Base-by-base conservation (phyloP, 2,797 vertebrate genomes). In the Leptodactylus fallax region DNA sequence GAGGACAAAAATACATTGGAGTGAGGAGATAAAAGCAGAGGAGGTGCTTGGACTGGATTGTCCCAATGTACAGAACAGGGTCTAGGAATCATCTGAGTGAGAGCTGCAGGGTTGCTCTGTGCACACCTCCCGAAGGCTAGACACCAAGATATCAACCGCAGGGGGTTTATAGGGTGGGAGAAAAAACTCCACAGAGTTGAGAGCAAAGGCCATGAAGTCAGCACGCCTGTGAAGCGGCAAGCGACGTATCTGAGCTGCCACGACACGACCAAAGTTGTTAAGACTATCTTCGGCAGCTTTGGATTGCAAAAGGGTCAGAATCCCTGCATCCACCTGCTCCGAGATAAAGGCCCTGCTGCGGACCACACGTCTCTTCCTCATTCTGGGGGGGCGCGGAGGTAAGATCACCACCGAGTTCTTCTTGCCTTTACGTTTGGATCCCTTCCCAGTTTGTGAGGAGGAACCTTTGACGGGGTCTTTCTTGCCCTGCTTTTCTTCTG, bases 351-450 rank as follows among this genome's bases (percentile, higher is more conserved):
- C 74, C 49, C 74, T 53, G 21, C 74, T 77, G n/a, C 74, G 74
- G 21, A 77, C 74, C 49, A 77, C 74, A 0, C 74, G 74, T 23
- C 74, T 77, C 74, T 77, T 77, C 49, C 74, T 51, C 74, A 77
- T 53, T 16, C 49, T 77, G 19, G 74, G 74, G 21, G 74, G 74
- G 23, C 47, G 74, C 6, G 74, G 74, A 53, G 74, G 74, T 17
- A 77, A n/a, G 49, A 77, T 77, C 47, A 77, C 74, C 74, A 77
- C 21, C 7, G 74, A 77, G 7, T 77, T 77, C 74, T 77, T 77
- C 74, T 71, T 71, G 16, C 47, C 21, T 77, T 77, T 77, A 7
- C 74, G 74, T 53, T 77, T 77, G 47, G 47, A 51, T 77, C 74
- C 71, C 49, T 77, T 77, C 53, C 47, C 19, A 12, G 9, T 12